Base-by-base conservation (phyloP, 2,797 vertebrate genomes). In the Falco rusticolus region DNA sequence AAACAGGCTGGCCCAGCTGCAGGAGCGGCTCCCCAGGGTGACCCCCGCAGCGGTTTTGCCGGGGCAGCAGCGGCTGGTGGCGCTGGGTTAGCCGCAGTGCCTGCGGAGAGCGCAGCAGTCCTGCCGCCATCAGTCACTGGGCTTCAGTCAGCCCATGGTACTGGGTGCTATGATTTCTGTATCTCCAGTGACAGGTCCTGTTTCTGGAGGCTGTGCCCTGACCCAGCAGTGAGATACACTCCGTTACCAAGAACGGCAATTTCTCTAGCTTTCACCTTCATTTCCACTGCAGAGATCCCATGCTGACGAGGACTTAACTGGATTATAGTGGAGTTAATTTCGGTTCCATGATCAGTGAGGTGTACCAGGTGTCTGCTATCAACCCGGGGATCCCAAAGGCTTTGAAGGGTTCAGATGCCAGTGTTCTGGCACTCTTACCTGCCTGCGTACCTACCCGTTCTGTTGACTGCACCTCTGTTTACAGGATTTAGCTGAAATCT, bases 41-140 rank as follows among this genome's bases (percentile, higher is more conserved):
- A 77, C 18, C 25, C 69, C 63, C 39, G 22, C 72, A 20, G 68
- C 3, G 1, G 37, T 11, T 45, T 54, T 83, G 51, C 53, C 0
- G 0, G 69, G 57, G 41, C 51, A 24, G 43, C 59, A 21, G 41
- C 0, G 3, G 34, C 47, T 1, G 2, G 11, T 25, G 1, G 9
- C 4, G 26, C 41, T 28, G 48, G 19, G 13, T 39, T 11, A 26
- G 45, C 68, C 26, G 39, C 56, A 9, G 77, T 21, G 66, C 51
- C 48, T 3, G 0, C 18, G 75, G 16, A n/a, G 43, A 71, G 51
- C 0, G 5, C 66, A 54, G 89, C 48, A 14, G 53, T 85, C n/a
- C 87, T 64, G 3, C 37, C 69, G 10, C 87, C 57, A 5, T 20
- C 41, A 0, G 0, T 53, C 45, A 16, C 59, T n/a, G 63, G 60